Evolutionary conservation across 2,113 vertebrate genomes (phyloP), one percentile per base, ranked within the genome.

Genomic region (Plotosus lineatus): DNA sequence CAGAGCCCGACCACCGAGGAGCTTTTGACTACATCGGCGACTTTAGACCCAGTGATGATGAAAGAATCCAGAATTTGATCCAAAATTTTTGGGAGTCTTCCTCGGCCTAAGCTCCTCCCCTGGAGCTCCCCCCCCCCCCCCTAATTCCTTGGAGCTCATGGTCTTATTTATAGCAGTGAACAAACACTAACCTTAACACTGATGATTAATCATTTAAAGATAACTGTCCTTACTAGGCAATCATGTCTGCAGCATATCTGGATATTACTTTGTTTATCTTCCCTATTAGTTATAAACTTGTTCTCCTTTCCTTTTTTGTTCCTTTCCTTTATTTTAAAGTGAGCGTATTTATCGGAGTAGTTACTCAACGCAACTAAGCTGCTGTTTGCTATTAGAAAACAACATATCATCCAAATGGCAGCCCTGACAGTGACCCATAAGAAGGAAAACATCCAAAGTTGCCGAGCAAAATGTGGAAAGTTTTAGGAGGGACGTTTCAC

Each of bases 301-400:
- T 56, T 2, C 58, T 48, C 42, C 9, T 6, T 23, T 33, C 2
- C 50, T 23, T 10, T 46, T 66, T 6, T 33, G 7, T 3, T 51
- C 56, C 33, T 17, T 55, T 55, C 28, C 9, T 61, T 14, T 6
- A 8, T 19, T 74, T 74, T 56, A n/a, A 15, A 50, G 1, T 40
- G 9, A 48, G 42, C 26, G 72, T 44, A 65, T 83, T 73, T 79
- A 50, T 74, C 48, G 17, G 46, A 51, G 11, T 26, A 38, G 60
- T 19, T 6, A 46, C 36, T 21, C 53, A 53, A 46, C 60, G 51
- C 69, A 50, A 15, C n/a, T 42, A 12, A 44, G 72, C 63, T 83
- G 40, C 33, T 69, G 72, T 61, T 65, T 55, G 26, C 68, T 53
- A 26, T 74, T 68, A 74, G 56, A 14, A 33, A 72, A 78, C 21